phyloP scores from a whole-genome alignment of 2,888 invertebrate genomes.

The Arge pagana region DNA sequence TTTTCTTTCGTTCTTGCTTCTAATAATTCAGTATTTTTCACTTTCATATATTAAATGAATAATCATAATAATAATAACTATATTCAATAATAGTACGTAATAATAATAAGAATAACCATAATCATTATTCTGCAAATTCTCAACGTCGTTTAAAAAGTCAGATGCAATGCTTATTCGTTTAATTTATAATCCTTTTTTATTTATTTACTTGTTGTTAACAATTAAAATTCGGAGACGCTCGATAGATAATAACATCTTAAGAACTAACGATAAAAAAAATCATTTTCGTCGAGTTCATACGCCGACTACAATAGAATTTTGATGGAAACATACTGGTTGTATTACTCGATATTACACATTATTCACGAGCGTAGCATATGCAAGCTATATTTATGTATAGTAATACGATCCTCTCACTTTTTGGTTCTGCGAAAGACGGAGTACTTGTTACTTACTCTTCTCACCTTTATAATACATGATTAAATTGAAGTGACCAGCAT shows the following conservation, averaged over 20 bases:
- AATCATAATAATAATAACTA: neutral
- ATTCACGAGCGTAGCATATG: slow-evolving; percentile 8
- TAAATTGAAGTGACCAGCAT: slow-evolving; percentile 18
- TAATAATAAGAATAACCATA: slow-evolving; percentile 47
- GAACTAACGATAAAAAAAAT: slow-evolving; percentile 47
- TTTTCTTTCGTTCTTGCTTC: neutral
- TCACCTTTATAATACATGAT: slow-evolving; percentile 10
- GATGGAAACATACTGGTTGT: slow-evolving; percentile 9
- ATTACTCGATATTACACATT: neutral
- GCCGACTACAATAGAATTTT: slow-evolving; percentile 29
- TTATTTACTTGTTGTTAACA: slow-evolving; percentile 38
- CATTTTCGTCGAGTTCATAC: slow-evolving; percentile 38
- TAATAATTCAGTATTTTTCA: slow-evolving; percentile 19
- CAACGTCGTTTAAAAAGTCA: slow-evolving; percentile 49
- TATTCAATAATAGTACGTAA: slow-evolving; percentile 34
- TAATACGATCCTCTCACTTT: neutral
- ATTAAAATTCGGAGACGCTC: slow-evolving; percentile 46
- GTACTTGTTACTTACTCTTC: slow-evolving; percentile 1
- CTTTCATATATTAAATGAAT: slow-evolving; percentile 37
- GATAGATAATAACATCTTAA: slow-evolving; percentile 45
- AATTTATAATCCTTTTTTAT: slow-evolving; percentile 27
- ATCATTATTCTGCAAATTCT: slow-evolving; percentile 51
- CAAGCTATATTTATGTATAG: slow-evolving; percentile 7
- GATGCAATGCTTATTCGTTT: slow-evolving; percentile 41
- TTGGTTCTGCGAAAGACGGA: slow-evolving; percentile 4